A percentile compares a stretch with the other conserved stretches of the same genome.
phyloP scores from a whole-genome alignment of 2,113 vertebrate species.

The Archocentrus centrarchus region DNA sequence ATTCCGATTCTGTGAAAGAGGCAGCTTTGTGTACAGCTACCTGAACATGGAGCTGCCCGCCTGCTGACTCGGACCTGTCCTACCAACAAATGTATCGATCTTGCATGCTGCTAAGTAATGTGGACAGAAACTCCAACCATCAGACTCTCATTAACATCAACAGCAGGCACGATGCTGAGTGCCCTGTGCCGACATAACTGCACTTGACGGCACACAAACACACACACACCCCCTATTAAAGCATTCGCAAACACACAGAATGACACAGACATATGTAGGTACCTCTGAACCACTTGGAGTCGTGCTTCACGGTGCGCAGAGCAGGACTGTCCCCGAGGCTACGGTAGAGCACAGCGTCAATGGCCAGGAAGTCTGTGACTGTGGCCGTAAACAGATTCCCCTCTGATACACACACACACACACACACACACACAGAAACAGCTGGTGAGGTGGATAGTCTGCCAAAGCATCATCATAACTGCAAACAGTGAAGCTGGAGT shows the following conservation, averaged over 20 bases:
- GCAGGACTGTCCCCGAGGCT: slow-evolving; percentile 92
- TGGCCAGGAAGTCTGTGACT: slow-evolving; percentile 95
- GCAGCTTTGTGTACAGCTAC: slow-evolving; percentile 19
- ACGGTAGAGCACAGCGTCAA: slow-evolving; percentile 96
- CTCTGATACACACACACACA: slow-evolving; percentile 76
- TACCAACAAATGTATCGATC: slow-evolving; percentile 50
- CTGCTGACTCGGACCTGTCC: slow-evolving; percentile 55
- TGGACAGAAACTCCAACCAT: slow-evolving; percentile 33
- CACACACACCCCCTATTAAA: background rate
- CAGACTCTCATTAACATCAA: slow-evolving; percentile 19
- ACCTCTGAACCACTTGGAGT: slow-evolving; percentile 99
- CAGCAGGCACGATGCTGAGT: background rate
- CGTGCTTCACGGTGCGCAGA: slow-evolving; percentile 94
- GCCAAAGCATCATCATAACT: slow-evolving; percentile 27
- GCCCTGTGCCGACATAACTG: background rate
- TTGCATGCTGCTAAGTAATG: slow-evolving; percentile 36
- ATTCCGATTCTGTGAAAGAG: background rate
- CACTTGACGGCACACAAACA: background rate
- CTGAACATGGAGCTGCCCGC: slow-evolving; percentile 33
- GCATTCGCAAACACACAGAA: background rate
- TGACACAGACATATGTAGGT: slow-evolving; percentile 11
- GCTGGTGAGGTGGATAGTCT: slow-evolving; percentile 18
- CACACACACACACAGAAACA: slow-evolving; percentile 17
- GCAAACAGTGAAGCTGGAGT: slow-evolving; percentile 18
- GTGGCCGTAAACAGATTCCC: slow-evolving; percentile 97